Conservation (phyloP, 1,140 invertebrate species). For the Drosophila elegans region DNA sequence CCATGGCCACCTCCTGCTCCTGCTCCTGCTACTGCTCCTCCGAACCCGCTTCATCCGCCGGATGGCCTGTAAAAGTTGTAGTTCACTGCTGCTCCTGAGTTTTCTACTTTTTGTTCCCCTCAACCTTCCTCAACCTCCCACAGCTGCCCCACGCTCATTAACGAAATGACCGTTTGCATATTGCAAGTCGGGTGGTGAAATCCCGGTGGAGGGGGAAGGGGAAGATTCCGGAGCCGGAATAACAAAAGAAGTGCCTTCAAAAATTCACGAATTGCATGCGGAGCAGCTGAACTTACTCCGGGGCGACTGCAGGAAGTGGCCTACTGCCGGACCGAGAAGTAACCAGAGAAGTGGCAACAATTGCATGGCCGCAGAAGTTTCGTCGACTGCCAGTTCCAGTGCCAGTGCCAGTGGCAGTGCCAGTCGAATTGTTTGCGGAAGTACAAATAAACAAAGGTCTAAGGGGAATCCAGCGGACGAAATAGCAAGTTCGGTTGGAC, state of each 20-base stretch:
- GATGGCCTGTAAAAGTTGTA: conserved; percentile 76
- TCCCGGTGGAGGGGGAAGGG: neutral
- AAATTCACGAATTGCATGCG: conserved; percentile 76
- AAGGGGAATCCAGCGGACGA: conserved; percentile 43
- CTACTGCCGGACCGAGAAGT: conserved; percentile 53
- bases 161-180: conserved; percentile 84
- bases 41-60: conserved; percentile 57
- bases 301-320: conserved; percentile 64
- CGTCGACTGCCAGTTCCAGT: conserved; percentile 44
- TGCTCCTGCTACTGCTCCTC: neutral
- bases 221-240: conserved; percentile 27
- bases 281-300: conserved; percentile 46
- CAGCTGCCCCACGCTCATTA: conserved; percentile 68
- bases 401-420: neutral
- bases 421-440: conserved; percentile 78
- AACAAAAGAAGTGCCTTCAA: conserved; percentile 72
- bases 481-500: conserved; percentile 27
- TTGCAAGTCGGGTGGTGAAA: conserved; percentile 44
- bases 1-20: neutral
- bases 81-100: conserved; percentile 23
- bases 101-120: neutral
- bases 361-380: conserved; percentile 66
- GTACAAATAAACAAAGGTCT: conserved; percentile 77
- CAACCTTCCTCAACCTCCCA: neutral
- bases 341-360: conserved; percentile 29